A percentile compares a stretch with the other conserved stretches of the same genome.
phyloP scores from a whole-genome alignment of 1,140 invertebrate species.

The Phymastichus coffea region DNA sequence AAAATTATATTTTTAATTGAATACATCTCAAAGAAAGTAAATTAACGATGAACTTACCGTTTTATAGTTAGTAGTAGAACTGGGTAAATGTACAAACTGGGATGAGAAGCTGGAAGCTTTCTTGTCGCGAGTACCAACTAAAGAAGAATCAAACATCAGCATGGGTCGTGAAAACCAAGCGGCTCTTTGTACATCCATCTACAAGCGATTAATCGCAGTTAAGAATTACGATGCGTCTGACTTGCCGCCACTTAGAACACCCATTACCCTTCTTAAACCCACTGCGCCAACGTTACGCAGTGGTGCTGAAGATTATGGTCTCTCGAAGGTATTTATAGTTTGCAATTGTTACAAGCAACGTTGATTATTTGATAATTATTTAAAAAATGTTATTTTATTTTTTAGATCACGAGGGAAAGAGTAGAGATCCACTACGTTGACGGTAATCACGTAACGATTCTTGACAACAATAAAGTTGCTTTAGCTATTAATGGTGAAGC shows the following conservation, averaged over 20 bases:
- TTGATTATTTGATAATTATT: neutral
- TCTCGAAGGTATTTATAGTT: slow-evolving; percentile 48
- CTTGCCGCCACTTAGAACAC: slow-evolving; percentile 55
- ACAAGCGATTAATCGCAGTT: slow-evolving; percentile 61
- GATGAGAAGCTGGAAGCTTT: slow-evolving; percentile 47
- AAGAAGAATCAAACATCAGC: neutral
- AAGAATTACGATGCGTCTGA: slow-evolving; percentile 51
- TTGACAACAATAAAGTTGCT: slow-evolving; percentile 65
- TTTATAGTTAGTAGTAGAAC: slow-evolving; percentile 36
- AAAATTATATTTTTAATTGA: neutral
- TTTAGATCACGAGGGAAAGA: slow-evolving; percentile 43
- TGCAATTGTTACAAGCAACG: no score
- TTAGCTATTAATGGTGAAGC: slow-evolving; percentile 63
- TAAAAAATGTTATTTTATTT: neutral
- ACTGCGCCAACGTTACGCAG: slow-evolving; percentile 54
- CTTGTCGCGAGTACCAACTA: neutral
- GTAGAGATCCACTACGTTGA: slow-evolving; percentile 39
- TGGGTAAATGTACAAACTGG: slow-evolving; percentile 49
- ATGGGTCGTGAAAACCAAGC: slow-evolving; percentile 48
- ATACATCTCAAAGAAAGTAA: neutral
- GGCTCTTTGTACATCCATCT: slow-evolving; percentile 54
- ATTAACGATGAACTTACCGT: no score
- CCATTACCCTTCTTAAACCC: slow-evolving; percentile 66
- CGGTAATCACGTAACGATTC: slow-evolving; percentile 71
- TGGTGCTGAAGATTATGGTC: slow-evolving; percentile 65